Evolutionary conservation across 2,888 invertebrate genomes (phyloP).

Genomic region (Pseudococcus viburni): DNA sequence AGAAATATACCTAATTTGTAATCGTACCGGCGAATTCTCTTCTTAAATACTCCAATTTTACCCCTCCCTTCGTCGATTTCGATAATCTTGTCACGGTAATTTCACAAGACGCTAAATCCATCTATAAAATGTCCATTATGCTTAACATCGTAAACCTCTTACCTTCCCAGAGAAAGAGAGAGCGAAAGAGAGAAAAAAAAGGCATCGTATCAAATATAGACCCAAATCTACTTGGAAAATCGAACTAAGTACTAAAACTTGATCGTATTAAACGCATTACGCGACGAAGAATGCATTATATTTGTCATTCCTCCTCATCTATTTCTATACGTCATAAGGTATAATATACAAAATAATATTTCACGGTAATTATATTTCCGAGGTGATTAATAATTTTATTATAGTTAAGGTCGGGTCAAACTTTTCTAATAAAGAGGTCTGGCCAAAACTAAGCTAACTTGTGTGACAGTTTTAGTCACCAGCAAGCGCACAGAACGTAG

Average conservation of each 20-base stretch:
- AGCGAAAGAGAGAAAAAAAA: background rate
- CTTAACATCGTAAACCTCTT: too few relatives aligned
- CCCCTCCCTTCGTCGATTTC: too few relatives aligned
- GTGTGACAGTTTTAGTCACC: conserved; percentile 44
- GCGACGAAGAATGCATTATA: conserved; percentile 20
- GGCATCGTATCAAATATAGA: background rate
- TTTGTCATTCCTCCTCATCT: conserved; percentile 10
- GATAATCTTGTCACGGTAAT: too few relatives aligned
- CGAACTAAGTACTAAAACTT: background rate
- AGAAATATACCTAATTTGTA: too few relatives aligned
- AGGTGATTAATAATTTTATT: conserved; percentile 53
- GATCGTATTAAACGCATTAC: background rate
- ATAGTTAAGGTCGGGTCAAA: conserved; percentile 43
- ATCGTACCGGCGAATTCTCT: too few relatives aligned
- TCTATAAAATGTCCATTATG: too few relatives aligned
- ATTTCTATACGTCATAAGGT: background rate
- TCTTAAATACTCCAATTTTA: too few relatives aligned
- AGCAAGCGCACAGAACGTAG: background rate
- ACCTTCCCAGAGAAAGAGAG: background rate
- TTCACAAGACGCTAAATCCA: too few relatives aligned
- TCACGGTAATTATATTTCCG: conserved; percentile 53
- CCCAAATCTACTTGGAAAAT: background rate
- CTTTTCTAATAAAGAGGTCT: conserved; percentile 46
- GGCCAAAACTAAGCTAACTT: conserved; percentile 41
- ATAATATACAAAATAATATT: conserved; percentile 17